Conservation (phyloP, 2,888 invertebrate genomes). For the Falcaria lacertinaria region DNA sequence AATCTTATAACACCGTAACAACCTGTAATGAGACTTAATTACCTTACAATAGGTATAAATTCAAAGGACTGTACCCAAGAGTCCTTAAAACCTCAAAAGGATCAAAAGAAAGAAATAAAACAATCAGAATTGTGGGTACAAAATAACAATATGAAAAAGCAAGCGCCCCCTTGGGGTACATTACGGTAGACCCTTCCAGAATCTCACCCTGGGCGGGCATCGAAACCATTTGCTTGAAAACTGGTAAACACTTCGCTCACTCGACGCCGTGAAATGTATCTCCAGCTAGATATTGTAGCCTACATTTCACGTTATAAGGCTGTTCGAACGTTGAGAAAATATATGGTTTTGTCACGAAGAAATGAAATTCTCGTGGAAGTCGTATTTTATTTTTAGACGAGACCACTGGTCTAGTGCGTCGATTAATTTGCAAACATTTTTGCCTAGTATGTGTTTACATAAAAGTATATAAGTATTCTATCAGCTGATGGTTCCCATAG, state of each 20-base stretch:
- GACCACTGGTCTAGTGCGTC: too few species aligned
- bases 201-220: conserved; percentile 48
- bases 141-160: conserved; percentile 22
- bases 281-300: neutral
- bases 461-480: too few species aligned
- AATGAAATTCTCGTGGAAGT: too few species aligned
- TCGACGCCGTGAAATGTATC: conserved; percentile 22
- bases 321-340: too few species aligned
- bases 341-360: neutral
- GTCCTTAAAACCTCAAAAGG: neutral
- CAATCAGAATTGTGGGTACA: conserved; percentile 1
- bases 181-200: conserved; percentile 35
- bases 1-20: too few species aligned
- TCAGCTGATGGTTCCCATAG: too few species aligned
- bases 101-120: neutral
- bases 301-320: conserved; percentile 11
- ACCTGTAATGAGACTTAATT: too few species aligned
- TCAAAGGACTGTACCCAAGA: conserved; percentile 9
- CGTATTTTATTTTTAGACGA: too few species aligned
- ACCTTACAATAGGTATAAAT: conserved; percentile 9
- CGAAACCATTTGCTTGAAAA: conserved; percentile 52
- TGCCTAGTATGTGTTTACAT: too few species aligned
- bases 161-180: conserved; percentile 33
- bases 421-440: too few species aligned
- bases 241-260: conserved; percentile 43